phyloP scores from a whole-genome alignment of 2,888 invertebrate genomes.

The Limnephilus rhombicus region DNA sequence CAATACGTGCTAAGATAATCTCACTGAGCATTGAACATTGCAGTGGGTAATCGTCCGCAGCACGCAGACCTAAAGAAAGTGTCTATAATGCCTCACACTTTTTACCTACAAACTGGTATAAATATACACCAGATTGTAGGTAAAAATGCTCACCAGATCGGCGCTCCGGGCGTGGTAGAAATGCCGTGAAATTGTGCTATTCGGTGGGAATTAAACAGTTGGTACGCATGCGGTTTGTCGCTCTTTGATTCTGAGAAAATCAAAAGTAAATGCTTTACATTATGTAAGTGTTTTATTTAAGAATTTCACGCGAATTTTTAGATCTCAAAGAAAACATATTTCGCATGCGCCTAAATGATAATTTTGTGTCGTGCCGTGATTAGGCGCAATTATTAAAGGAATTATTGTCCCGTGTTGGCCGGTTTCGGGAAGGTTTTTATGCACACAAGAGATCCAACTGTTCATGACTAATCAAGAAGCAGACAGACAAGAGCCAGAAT shows the following conservation, averaged over 20 bases:
- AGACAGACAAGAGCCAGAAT: too few species aligned
- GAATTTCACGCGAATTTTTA: not conserved
- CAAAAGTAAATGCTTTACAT: not conserved
- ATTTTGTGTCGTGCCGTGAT: not conserved
- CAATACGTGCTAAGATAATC: not conserved
- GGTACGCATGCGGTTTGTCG: not conserved
- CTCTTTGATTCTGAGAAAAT: not conserved
- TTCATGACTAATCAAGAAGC: too few species aligned
- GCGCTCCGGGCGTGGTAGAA: not conserved
- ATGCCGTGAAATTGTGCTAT: not conserved
- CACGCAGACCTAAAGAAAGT: constrained; percentile 14
- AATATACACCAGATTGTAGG: not conserved
- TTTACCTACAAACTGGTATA: not conserved
- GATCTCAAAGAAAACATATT: not conserved
- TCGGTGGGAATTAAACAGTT: not conserved
- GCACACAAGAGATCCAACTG: too few species aligned
- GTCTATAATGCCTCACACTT: not conserved
- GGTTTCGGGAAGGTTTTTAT: too few species aligned
- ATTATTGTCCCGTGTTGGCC: too few species aligned
- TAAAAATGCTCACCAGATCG: not conserved
- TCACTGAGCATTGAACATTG: not conserved
- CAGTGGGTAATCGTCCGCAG: not conserved
- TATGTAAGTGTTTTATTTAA: too few species aligned
- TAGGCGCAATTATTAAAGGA: not conserved
- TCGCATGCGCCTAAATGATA: too few species aligned